Evolutionary conservation across 2,113 vertebrate genomes (phyloP), one percentile per base, ranked within the genome.

Genomic region (Parus major): DNA sequence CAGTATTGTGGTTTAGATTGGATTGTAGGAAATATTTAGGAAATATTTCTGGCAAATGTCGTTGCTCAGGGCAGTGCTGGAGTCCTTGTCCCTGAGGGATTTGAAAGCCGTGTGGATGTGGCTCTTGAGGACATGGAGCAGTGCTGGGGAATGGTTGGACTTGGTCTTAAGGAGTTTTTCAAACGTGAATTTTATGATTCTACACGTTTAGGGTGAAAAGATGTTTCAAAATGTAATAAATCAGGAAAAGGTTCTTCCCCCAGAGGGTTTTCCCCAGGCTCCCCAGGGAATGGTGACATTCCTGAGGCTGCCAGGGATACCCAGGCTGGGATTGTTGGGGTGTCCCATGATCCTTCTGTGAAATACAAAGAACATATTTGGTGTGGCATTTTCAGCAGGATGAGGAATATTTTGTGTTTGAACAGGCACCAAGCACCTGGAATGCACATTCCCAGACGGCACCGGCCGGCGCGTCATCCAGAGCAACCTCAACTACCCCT

Each of bases 401-500:
- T 22, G 35, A 16, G 49, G 14, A 59, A 39, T 6, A 2, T 53
- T 12, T 85, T 69, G 70, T 88, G 29, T 75, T 89, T 72, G 57
- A 41, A 92, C 95, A 99, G 99, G 99, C 73, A 99, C 99, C 1
- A 99, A 99, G 97, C 98, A 98, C 57, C 96, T 99, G 86, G 99
- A 99, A 93, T 99, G 99, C 69, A 95, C 98, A 0, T 97, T 95
- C 27, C 98, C 99, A 0, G 98, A 99, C 0, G 99, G 99, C 35
- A 98, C 97, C 0, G 98, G 98, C n/a, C 98, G 99, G 6, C 98
- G 88, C 15, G 55, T 98, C 83, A 85, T 99, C 61, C 98, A 99
- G 61, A 97, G 97, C 82, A 98, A 97, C 95, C 98, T 99, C 92
- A 99, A 99, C 97, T 99, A 99, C 96, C 99, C 99, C 24, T 99